Evolutionary conservation across 1,140 invertebrate genomes (phyloP).

Genomic region (Pantala flavescens): DNA sequence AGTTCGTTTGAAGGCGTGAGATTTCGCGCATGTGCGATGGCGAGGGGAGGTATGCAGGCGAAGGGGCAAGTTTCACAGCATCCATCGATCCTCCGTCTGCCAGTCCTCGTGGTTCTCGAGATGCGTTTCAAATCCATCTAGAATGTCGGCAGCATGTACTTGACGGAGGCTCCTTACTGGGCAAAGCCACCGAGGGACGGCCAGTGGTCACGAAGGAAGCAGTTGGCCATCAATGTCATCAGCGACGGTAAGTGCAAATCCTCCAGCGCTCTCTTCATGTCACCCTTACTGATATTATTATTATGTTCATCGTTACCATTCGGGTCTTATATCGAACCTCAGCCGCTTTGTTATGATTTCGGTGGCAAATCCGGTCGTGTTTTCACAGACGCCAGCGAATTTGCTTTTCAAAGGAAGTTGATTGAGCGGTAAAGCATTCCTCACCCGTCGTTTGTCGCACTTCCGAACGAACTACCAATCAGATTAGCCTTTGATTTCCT

Average conservation of each 20-base stretch:
- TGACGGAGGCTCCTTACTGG: constrained; percentile 23
- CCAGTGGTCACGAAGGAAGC: constrained; percentile 18
- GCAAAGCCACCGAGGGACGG: constrained; percentile 24
- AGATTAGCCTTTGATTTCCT: no score
- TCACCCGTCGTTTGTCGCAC: no score
- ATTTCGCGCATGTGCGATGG: neutral
- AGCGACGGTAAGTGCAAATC: constrained; percentile 24
- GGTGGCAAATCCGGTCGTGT: no score
- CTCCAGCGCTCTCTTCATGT: no score
- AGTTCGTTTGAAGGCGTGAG: neutral
- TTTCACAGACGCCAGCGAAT: no score
- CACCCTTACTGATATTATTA: no score
- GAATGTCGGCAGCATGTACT: constrained; percentile 18
- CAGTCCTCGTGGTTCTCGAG: neutral
- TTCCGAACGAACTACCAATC: no score
- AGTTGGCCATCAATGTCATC: constrained; percentile 25
- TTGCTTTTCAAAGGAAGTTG: no score
- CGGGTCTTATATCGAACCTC: no score
- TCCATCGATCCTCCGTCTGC: neutral
- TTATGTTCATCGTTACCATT: no score
- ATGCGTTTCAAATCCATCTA: neutral
- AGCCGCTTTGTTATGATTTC: no score
- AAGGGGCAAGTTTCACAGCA: neutral
- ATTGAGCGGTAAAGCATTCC: no score
- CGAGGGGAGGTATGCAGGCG: neutral